Evolutionary conservation across 2,888 invertebrate species (phyloP), one percentile per base, ranked within the genome.

Genomic region (Eremobia ochroleuca): DNA sequence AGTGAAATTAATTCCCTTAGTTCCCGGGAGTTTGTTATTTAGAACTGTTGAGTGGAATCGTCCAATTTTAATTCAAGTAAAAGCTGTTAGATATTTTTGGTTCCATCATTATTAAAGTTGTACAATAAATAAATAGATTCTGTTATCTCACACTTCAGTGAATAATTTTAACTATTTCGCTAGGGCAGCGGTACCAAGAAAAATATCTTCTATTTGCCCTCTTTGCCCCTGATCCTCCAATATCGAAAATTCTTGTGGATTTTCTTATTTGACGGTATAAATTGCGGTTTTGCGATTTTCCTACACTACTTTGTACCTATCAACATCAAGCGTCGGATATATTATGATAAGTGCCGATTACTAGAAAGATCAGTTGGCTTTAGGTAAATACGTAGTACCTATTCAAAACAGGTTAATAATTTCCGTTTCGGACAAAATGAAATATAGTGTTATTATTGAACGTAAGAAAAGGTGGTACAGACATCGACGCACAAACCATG

Each of bases 191-290:
- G 52, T 62, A 61, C 72, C 66, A 61, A 64, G 55, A 76, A 75
- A 81, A 85, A 83, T 82, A 82, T 76, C 34, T 59, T 71, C 82
- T 87, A 85, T 88, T 85, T 83, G 78, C 71, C 75, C 49, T 77
- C 78, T 65, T 83, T 79, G 64, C 70, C 25, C 25, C 65, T 66
- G 73, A 85, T 80, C 85, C 83, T 78, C 65, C 78, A 77, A 89
- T 87, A 88, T 87, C 78, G 74, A 83, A 85, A 81, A 85, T 79
- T 87, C 82, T 75, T 77, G 67, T 78, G 85, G 79, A 88, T 85
- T 85, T 80, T 78, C 88, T 82, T 86, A 82, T 87, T 82, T 78
- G 76, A 78, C 49, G 77, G 85, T 65, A 87, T 87, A 87, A 87
- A 85, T 83, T 77, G 68, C 40, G 81, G 83, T 81, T 77, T 83